Evolutionary conservation across 1,140 invertebrate species (phyloP).

Genomic region (Hyphantria cunea): DNA sequence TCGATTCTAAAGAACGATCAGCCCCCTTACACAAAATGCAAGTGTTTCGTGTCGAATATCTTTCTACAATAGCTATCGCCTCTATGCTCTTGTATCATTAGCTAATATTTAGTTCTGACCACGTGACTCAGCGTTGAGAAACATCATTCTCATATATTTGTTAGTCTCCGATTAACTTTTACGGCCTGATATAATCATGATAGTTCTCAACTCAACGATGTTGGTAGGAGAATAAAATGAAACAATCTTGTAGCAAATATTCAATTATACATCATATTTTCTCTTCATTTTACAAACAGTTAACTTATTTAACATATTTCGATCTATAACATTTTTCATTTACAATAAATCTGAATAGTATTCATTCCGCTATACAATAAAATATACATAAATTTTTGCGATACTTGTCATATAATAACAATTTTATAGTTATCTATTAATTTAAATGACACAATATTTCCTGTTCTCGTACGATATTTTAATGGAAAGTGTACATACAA

Average conservation of each 20-base stretch:
- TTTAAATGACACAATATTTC: slow-evolving; percentile 77
- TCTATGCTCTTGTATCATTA: too few relatives aligned
- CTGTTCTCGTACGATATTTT: slow-evolving; percentile 53
- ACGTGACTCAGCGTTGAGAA: too few relatives aligned
- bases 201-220: too few relatives aligned
- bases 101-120: too few relatives aligned
- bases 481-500: slow-evolving; percentile 44
- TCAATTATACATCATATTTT: slow-evolving; percentile 76
- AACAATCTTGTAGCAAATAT: slow-evolving; percentile 75
- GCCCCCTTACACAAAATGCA: too few relatives aligned
- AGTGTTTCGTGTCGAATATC: too few relatives aligned
- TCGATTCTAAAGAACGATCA: too few relatives aligned
- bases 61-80: too few relatives aligned
- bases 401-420: slow-evolving; percentile 73
- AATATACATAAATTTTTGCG: slow-evolving; percentile 76
- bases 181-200: too few relatives aligned
- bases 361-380: slow-evolving; percentile 79
- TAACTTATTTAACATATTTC: slow-evolving; percentile 80
- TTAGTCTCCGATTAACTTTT: too few relatives aligned
- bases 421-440: slow-evolving; percentile 70
- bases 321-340: slow-evolving; percentile 77
- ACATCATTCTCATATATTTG: too few relatives aligned
- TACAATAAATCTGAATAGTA: slow-evolving; percentile 78
- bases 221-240: slow-evolving; percentile 48
- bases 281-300: slow-evolving; percentile 80